Base-by-base conservation (phyloP, 1,140 invertebrate species). In the Zelostemma sp. region DNA sequence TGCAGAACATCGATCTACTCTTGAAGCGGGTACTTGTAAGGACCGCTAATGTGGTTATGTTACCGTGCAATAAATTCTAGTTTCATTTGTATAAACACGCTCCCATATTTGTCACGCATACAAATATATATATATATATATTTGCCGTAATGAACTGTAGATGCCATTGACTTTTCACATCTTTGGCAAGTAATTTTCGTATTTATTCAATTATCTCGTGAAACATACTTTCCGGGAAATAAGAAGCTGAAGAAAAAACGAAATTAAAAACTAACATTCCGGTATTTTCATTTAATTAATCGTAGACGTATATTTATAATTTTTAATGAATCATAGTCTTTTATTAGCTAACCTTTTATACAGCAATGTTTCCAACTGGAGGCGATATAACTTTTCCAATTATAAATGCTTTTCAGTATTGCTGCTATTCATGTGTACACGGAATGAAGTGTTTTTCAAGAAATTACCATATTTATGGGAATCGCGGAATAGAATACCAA, bases 31-130 rank as follows among this genome's bases (percentile, higher is more conserved):
- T 40, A 15, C 35, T 40, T 40, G 14, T 11, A 4, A 12, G 11
- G 35, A 40, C 35, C 35, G 35, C 35, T 12, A 40, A 40, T 40
- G 35, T 40, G 35, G 35, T 15, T 40, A 28, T 15, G 35, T 15
- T 40, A 40, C 35, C 35, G 14, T 15, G 3, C 35, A 40, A 40
- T 40, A 12, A 40, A 40, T 40, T 15, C n/a, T 12, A 40, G 1
- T 12, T 40, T 12, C 35, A 40, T 40, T 40, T 15, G 11, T 2
- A 40, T 40, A 40, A 40, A 40, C 11, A 40, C 35, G 35, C 14
- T 12, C 28, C 11, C 28, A 11, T 11, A 31, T 31, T 31, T 11
- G n/a, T n/a, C n/a, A n/a, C n/a, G n/a, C n/a, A n/a, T n/a, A n/a
- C n/a, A n/a, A n/a, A n/a, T n/a, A n/a, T n/a, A 31, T 31, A 31